Base-by-base conservation (phyloP, 1,140 invertebrate species). In the Lasioglossum baleicum region DNA sequence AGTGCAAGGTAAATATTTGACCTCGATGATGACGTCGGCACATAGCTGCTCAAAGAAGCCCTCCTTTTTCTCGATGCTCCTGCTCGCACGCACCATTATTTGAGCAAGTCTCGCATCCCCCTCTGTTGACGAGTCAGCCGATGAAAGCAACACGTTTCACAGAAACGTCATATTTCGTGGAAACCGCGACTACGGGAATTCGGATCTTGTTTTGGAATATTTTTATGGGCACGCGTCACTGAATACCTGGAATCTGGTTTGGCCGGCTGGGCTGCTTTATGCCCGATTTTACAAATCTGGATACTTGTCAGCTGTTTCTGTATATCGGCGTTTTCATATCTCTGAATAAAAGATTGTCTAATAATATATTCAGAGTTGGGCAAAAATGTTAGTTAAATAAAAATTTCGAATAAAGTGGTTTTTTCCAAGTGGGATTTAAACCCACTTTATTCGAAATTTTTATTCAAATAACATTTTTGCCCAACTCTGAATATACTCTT, bases 1-100 rank as follows among this genome's bases (percentile, higher is more conserved):
- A n/a, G 26, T n/a, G 44, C 63, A 75, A 15, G 42, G 78, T 63
- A 80, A 80, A 80, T 80, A 80, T 80, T 80, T 80, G 72, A 44
- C 42, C 56, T 20, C 63, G 63, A 63, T 42, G 78, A 75, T 68
- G 72, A 75, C 72, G 78, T 74, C 35, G 76, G 68, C 13, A 22
- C 40, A n/a, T 63, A 42, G 44, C 56, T 80, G n/a, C 78, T 75
- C 72, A 44, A 58, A 79, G 70, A 56, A 66, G 35, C 15, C 13
- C 60, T 31, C 48, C 31, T 48, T 67, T 66, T 75, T 26, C 26
- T 40, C 22, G 42, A 48, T 58, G 66, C 68, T 48, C 22, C 48
- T 26, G 10, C 22, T 15, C n/a, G 20, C 48, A 11, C 56, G 51
- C 17, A 48, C 31, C 64, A 51, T 65, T 63, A 26, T 80, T 80